These are phyloP conservation scores for Brassicogethes aeneus DNA, from an alignment of 2,888 invertebrate genomes.

Conservation along the genomic window DNA sequence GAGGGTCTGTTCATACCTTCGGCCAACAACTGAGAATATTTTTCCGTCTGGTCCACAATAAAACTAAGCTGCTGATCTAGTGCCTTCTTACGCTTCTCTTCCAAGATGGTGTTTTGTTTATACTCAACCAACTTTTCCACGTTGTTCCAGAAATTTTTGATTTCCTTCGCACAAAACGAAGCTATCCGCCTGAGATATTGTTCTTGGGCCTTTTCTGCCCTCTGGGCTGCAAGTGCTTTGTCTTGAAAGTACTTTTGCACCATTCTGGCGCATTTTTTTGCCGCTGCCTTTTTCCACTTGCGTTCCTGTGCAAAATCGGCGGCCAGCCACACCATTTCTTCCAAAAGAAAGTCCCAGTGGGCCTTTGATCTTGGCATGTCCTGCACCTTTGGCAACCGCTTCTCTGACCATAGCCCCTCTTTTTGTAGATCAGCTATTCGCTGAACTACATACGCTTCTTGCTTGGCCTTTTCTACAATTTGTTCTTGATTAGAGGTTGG, in stretches of 20 bases:
- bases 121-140: constrained; percentile 95
- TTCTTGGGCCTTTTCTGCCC: constrained; percentile 88
- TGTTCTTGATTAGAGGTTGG: constrained; percentile 53
- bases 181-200: constrained; percentile 78
- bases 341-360: constrained; percentile 97
- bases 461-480: constrained; percentile 78
- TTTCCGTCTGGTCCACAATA: constrained; percentile 97
- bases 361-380: constrained; percentile 85
- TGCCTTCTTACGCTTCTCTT: constrained; percentile 90
- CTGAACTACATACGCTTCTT: constrained; percentile 91
- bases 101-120: constrained; percentile 84
- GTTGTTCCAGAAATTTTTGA: constrained; percentile 91
- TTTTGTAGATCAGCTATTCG: constrained; percentile 86
- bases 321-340: constrained; percentile 98
- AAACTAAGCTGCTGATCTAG: constrained; percentile 94
- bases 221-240: constrained; percentile 78
- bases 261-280: constrained; percentile 86
- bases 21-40: constrained; percentile 85
- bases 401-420: constrained; percentile 92
- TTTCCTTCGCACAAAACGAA: constrained; percentile 83
- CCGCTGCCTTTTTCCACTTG: constrained; percentile 95
- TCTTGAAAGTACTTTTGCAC: constrained; percentile 89
- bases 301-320: constrained; percentile 96
- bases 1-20: constrained; percentile 68
- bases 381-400: constrained; percentile 82